Conservation (phyloP, 1,140 invertebrate species). For the Olivierus martensii region DNA sequence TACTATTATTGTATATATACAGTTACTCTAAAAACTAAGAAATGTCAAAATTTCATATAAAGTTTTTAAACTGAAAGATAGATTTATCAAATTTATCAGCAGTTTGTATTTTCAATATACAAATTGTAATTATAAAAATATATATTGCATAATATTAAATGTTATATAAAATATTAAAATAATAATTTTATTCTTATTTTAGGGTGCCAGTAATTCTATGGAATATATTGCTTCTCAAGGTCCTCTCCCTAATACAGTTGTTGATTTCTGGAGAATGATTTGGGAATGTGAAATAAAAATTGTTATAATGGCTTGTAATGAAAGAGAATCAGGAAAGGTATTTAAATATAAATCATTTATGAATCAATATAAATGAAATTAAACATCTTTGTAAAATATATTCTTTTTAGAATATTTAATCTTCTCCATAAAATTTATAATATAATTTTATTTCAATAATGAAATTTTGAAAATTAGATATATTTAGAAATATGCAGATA, state of each 20-base stretch:
- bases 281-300: conserved; percentile 48
- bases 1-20: no score
- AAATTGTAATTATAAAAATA: no score
- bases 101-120: no score
- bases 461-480: no score
- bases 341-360: no score
- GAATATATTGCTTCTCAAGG: conserved; percentile 45
- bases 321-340: conserved; percentile 38
- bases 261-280: conserved; percentile 55
- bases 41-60: no score
- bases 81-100: no score
- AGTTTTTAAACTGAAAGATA: no score
- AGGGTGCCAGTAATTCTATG: conserved; percentile 32
- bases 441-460: neutral
- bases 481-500: no score
- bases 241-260: conserved; percentile 45
- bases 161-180: neutral
- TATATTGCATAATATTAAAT: no score
- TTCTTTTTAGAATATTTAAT: conserved; percentile 1
- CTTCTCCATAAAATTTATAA: neutral
- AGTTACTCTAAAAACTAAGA: no score
- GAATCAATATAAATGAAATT: neutral
- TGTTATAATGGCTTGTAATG: conserved; percentile 49
- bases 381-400: neutral
- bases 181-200: conserved; percentile 11